Evolutionary conservation across 2,113 vertebrate species (phyloP).

Genomic region (Mesocricetus auratus): DNA sequence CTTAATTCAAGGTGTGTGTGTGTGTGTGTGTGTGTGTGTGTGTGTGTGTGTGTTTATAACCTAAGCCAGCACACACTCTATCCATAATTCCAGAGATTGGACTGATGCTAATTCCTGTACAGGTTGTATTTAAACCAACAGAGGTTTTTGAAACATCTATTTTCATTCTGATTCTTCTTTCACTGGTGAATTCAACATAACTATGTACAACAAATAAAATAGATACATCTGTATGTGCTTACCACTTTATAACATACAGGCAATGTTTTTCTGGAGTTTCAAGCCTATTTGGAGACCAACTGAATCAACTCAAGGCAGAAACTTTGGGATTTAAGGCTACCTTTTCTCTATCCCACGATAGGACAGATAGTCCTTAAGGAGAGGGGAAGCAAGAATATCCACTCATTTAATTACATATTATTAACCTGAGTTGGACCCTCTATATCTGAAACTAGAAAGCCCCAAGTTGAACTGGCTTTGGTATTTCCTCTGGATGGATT

Average conservation of each 20-base stretch:
- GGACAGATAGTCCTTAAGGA: background rate
- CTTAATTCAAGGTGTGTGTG: background rate
- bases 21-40: background rate
- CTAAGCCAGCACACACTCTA: background rate
- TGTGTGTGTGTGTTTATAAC: background rate
- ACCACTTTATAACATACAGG: background rate
- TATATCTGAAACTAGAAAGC: background rate
- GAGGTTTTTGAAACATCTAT: background rate
- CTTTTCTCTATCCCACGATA: background rate
- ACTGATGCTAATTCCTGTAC: background rate
- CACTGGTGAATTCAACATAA: background rate
- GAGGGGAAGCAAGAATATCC: background rate
- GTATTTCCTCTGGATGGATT: background rate
- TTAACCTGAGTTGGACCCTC: background rate
- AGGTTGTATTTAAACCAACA: background rate
- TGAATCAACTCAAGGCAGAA: constrained; percentile 16
- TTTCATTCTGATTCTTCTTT: background rate
- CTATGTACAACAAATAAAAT: constrained; percentile 12
- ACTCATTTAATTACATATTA: background rate
- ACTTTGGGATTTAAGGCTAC: background rate
- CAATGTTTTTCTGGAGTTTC: background rate
- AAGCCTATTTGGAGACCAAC: background rate
- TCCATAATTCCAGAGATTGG: background rate
- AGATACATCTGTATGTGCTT: background rate
- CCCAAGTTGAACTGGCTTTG: background rate